Base-by-base conservation (phyloP, 2,113 vertebrate genomes). In the Tenrec ecaudatus region DNA sequence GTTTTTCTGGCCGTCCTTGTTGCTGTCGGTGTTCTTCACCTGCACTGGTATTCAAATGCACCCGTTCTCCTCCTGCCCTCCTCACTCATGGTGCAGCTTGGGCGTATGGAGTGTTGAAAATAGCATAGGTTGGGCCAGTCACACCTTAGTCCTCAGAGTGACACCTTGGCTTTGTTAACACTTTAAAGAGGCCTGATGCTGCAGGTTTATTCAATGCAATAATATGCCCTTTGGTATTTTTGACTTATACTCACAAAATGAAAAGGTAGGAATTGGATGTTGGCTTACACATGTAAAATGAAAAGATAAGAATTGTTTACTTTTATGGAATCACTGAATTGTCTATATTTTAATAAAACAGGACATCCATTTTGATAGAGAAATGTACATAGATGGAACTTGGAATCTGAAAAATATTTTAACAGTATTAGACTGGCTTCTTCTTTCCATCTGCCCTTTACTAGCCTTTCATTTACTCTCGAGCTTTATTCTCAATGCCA, bases 331-430 rank as follows among this genome's bases (percentile, higher is more conserved):
- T 90, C 60, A 81, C 25, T n/a, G 31, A 29, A 71, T 75, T 6
- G n/a, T 90, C 6, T 84, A 3, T 76, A 81, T 92, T 95, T 93
- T 92, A 89, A 85, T 82, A 83, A 89, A 82, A 76, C 75, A 27
- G 62, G 22, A 68, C 23, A 57, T 20, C 31, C 27, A 69, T 78
- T 85, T 94, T 90, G 43, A 88, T 92, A 88, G 29, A 69, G 57
- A 89, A 91, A 83, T 53, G 66, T 95, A 82, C 47, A 19, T 25
- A 43, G 57, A 79, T 69, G 31, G 12, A 38, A 82, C 93, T 91
- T 71, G 40, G 73, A 77, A 87, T 82, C 19, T 81, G 82, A 90
- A 93, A 82, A 29, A 27, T 23, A 88, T 85, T 25, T 89, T 60
- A 58, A 40, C 36, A 53, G 6, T 90, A 23, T 62, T 89, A 94